Conservation (phyloP, 2,797 vertebrate genomes). For the Lepilemur septentrionalis region DNA sequence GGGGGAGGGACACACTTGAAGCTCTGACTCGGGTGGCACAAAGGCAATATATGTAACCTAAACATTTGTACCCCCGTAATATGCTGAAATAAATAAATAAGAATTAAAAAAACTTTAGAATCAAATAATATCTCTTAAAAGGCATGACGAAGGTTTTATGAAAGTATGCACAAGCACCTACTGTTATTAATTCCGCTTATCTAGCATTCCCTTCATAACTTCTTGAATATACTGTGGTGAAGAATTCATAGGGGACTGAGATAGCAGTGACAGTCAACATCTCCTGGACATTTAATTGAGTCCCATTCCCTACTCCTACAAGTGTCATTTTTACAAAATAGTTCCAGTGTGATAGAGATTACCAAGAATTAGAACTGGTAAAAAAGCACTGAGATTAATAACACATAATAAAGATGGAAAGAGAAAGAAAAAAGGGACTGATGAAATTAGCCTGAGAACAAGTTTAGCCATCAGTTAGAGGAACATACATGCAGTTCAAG, state of each 20-base stretch:
- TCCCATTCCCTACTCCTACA: not conserved
- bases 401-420: not conserved
- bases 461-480: not conserved
- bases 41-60: too few relatives aligned
- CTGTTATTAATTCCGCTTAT: not conserved
- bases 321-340: not conserved
- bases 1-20: too few relatives aligned
- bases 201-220: not conserved
- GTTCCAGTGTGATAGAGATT: not conserved
- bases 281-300: not conserved
- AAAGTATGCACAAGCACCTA: not conserved
- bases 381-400: slow-evolving; percentile 16
- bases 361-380: not conserved
- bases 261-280: not conserved
- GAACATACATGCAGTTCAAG: not conserved
- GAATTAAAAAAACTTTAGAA: not conserved
- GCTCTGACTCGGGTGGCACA: too few relatives aligned
- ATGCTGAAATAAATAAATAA: too few relatives aligned
- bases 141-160: not conserved
- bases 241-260: not conserved
- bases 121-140: not conserved
- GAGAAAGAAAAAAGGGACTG: not conserved
- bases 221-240: not conserved
- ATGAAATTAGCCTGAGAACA: not conserved
- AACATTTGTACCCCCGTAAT: too few relatives aligned